Evolutionary conservation across 2,797 vertebrate genomes (phyloP).

Genomic region (Rhadinocentrus ornatus): DNA sequence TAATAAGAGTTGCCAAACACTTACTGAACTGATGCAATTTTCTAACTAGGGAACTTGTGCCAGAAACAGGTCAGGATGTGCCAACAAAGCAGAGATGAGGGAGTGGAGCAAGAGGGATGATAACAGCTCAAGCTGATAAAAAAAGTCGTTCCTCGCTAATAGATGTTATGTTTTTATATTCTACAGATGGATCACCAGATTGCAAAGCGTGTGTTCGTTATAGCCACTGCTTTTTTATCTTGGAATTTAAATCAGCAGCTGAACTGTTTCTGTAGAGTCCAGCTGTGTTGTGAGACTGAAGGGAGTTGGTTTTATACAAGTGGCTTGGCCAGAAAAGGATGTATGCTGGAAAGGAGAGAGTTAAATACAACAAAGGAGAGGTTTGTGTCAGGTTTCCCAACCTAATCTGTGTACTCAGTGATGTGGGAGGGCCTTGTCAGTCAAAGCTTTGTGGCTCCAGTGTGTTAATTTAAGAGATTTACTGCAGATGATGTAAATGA

Average conservation of each 20-base stretch:
- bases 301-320: background rate
- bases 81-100: slow-evolving; percentile 20
- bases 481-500: slow-evolving; percentile 51
- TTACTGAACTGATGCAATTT: slow-evolving; percentile 60
- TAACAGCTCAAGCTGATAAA: slow-evolving; percentile 62
- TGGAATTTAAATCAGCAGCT: slow-evolving; percentile 4
- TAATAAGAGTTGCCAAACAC: slow-evolving; percentile 64
- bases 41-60: slow-evolving; percentile 39
- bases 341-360: slow-evolving; percentile 33
- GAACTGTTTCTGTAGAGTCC: slow-evolving; percentile 8
- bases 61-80: slow-evolving; percentile 40
- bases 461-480: slow-evolving; percentile 68
- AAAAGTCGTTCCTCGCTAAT: slow-evolving; percentile 36
- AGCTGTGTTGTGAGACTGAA: slow-evolving; percentile 24
- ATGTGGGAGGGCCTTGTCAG: slow-evolving; percentile 68
- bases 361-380: slow-evolving; percentile 44
- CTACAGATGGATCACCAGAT: slow-evolving; percentile 48
- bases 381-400: slow-evolving; percentile 53
- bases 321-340: slow-evolving; percentile 21
- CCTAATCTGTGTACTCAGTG: slow-evolving; percentile 70
- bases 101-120: slow-evolving; percentile 29
- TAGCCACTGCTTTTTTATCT: slow-evolving; percentile 4
- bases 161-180: slow-evolving; percentile 42
- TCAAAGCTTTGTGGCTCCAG: slow-evolving; percentile 62
- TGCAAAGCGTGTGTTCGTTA: slow-evolving; percentile 24